Evolutionary conservation across 37 sponge, comb jelly and placozoan genomes (phyloP), one percentile per base, ranked within the genome.

Genomic region (Cladorhizidae sp.): DNA sequence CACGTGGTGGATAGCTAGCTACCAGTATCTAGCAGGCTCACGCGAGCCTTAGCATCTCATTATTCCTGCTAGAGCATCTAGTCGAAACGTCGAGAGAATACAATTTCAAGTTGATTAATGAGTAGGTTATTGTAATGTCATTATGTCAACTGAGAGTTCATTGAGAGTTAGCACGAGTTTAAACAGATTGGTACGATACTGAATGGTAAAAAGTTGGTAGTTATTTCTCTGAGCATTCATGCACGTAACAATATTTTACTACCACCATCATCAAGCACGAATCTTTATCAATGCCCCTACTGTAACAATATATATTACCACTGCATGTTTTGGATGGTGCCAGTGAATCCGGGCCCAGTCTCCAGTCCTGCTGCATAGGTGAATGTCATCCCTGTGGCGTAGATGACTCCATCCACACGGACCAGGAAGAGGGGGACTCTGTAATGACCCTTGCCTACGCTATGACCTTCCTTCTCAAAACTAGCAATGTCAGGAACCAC

Each of bases 341-440:
- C 20, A 1, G 78, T 38, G 57, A 55, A 56, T 37, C 58, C 38
- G 1, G 49, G 50, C 20, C 11, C 75, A 32, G 26, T 56, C 9
- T 76, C 77, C 18, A 51, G 45, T 8, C 49, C 43, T 31, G 80
- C 26, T 31, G 80, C 80, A 23, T 79, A 79, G 0, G 80, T 79
- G 80, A 79, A 79, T 22, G 80, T 83, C 76, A 75, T 68, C 37
- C 89, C 90, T 14, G 96, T 91, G 37, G 77, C 14, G 70, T 95
- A 95, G 69, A 92, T 89, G 40, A 95, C 87, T 25, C 96, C 96
- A 62, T 95, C 96, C 36, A 70, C 31, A 32, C 96, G 76, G 0
- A 95, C 96, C 18, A 95, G 81, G 25, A 80, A 82, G 29, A 91
- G 61, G 32, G 91, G 87, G 1, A 86, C 87, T 49, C 87, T 57